Evolutionary conservation across 53 echinoderm and acorn worm genomes (phyloP), one percentile per base, ranked within the genome.

Genomic region (Actinopyga echinites): DNA sequence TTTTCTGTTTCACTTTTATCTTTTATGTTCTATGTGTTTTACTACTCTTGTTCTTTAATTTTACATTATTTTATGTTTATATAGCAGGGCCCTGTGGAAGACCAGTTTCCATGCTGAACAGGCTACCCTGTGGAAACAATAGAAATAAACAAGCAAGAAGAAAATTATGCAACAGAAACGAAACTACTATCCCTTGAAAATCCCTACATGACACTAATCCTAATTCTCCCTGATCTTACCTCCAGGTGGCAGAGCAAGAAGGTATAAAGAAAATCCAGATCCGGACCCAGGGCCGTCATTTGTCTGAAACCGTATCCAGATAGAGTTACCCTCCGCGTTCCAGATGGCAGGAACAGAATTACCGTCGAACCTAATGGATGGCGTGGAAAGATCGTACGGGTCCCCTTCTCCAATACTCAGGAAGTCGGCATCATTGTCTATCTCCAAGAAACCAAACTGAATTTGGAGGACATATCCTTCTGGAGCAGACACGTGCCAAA

Each of bases 281-380:
- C 40, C n/a, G 13, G 26, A 3, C 17, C 25, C 56, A 4, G 53
- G 54, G 7, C 25, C 77, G 4, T 30, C 19, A 8, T 52, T 19
- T 8, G 53, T 56, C 56, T 77, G 77, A 4, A 77, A 77, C 32
- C 26, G 43, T 26, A 77, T 24, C 77, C 77, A 77, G 12, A 77
- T 24, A 19, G 4, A 29, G 28, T 77, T 56, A 21, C 30, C 4
- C 13, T 21, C 49, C 17, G 77, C 53, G 28, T 29, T 55, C 77
- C 77, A 77, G 30, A 77, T 77, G 7, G 57, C 3, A 19, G 77
- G 77, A 21, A 55, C 44, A 26, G 54, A 29, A 3, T 15, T 8
- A 17, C 77, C 56, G 31, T 77, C 77, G 0, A 77, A 11, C 56
- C 56, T 26, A 10, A 21, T 30, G 30, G 54, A 8, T 20, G 56